Evolutionary conservation across 2,888 invertebrate genomes (phyloP).

Genomic region (Arge pagana): DNA sequence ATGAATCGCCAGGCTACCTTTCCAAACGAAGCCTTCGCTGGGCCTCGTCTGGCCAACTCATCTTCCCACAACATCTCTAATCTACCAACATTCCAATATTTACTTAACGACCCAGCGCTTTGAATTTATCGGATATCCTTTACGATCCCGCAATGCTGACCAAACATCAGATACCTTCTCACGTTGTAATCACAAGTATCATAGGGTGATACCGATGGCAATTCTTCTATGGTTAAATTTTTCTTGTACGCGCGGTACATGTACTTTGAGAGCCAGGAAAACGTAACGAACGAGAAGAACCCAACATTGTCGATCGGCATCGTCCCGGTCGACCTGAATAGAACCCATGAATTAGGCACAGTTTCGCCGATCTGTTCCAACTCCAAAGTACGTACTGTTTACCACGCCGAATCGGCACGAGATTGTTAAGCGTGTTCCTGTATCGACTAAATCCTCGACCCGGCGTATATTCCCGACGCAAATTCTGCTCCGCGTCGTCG

Average conservation of each 20-base stretch:
- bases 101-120: neutral
- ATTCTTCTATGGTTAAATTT: conserved; percentile 54
- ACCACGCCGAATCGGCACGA: conserved; percentile 45
- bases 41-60: conserved; percentile 58
- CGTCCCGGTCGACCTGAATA: conserved; percentile 41
- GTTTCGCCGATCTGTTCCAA: too few relatives aligned
- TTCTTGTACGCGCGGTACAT: conserved; percentile 60
- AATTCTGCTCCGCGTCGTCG: too few relatives aligned
- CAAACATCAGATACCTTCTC: conserved; percentile 54
- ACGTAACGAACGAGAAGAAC: conserved; percentile 60
- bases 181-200: conserved; percentile 61
- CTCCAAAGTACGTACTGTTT: conserved; percentile 38
- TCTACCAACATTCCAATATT: too few relatives aligned
- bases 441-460: conserved; percentile 39
- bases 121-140: neutral
- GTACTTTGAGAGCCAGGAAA: conserved; percentile 61
- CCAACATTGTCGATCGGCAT: conserved; percentile 59
- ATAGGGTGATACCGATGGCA: conserved; percentile 56
- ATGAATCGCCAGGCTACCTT: conserved; percentile 60
- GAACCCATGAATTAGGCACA: too few relatives aligned
- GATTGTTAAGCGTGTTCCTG: conserved; percentile 43
- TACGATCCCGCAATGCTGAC: neutral
- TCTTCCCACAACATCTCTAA: conserved; percentile 62
- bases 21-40: conserved; percentile 58
- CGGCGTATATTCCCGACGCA: conserved; percentile 33